These are phyloP conservation scores for Nasonia giraulti DNA, from an alignment of 1,140 invertebrate species.

Conservation along the genomic window DNA sequence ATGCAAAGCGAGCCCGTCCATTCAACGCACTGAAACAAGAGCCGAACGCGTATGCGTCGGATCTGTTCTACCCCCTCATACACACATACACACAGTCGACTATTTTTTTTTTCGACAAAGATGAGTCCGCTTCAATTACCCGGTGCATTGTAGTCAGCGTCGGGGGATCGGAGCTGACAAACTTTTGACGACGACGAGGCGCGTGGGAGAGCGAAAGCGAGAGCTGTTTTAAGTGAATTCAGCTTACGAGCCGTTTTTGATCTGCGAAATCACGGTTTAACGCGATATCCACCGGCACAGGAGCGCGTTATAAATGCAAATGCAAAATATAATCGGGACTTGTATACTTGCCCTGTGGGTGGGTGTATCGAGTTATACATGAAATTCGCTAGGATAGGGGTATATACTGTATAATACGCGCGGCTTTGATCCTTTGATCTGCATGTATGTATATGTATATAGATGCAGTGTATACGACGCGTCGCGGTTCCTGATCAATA, in stretches of 20 bases:
- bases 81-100: not conserved
- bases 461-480: not conserved
- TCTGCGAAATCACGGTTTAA: not conserved
- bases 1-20: not conserved
- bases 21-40: not conserved
- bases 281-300: not conserved
- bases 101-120: constrained; percentile 9
- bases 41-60: not conserved
- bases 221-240: no score
- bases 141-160: not conserved
- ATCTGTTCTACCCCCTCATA: not conserved
- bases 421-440: constrained; percentile 40
- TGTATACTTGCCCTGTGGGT: no score
- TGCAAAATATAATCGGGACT: constrained; percentile 11
- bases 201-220: not conserved
- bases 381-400: constrained; percentile 1
- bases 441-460: not conserved
- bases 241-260: no score
- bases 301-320: constrained; percentile 32
- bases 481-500: not conserved
- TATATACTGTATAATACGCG: not conserved
- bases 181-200: not conserved
- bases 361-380: constrained; percentile 16
- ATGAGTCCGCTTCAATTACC: constrained; percentile 13
- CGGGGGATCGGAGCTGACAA: not conserved